Evolutionary conservation across 1,140 invertebrate species (phyloP).

Genomic region (Phenacoccus solenopsis): DNA sequence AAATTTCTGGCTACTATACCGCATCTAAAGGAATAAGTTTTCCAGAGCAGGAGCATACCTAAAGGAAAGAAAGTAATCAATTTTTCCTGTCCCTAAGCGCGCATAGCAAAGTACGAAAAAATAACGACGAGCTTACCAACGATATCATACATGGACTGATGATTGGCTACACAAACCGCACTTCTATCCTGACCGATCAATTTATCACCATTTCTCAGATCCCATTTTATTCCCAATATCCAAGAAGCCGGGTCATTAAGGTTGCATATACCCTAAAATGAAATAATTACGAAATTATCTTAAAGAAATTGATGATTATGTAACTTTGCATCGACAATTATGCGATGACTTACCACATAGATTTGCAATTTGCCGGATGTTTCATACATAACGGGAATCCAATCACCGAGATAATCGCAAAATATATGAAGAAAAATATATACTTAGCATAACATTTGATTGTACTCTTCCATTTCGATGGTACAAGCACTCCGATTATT

Average conservation of each 20-base stretch:
- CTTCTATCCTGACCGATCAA: slow-evolving; percentile 29
- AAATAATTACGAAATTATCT: too few species aligned
- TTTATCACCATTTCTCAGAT: slow-evolving; percentile 34
- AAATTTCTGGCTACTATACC: slow-evolving; percentile 60
- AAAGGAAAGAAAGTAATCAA: slow-evolving; percentile 19
- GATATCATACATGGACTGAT: slow-evolving; percentile 40
- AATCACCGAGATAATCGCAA: not conserved
- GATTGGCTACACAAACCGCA: slow-evolving; percentile 38
- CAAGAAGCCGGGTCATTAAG: not conserved
- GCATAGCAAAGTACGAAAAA: too few species aligned
- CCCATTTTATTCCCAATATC: slow-evolving; percentile 35
- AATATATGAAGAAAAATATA: not conserved
- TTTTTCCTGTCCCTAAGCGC: too few species aligned
- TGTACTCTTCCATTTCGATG: not conserved
- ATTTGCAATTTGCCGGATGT: not conserved
- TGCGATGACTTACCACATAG: not conserved
- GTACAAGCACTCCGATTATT: too few species aligned
- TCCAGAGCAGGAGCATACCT: slow-evolving; percentile 35
- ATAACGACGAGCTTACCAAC: slow-evolving; percentile 35
- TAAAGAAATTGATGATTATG: not conserved
- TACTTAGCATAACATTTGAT: not conserved
- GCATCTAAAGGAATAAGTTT: slow-evolving; percentile 27
- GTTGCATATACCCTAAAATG: not conserved
- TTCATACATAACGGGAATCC: not conserved
- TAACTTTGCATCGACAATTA: too few species aligned